phyloP scores from a whole-genome alignment of 2,888 invertebrate species.

The Cheiracanthium punctorium region DNA sequence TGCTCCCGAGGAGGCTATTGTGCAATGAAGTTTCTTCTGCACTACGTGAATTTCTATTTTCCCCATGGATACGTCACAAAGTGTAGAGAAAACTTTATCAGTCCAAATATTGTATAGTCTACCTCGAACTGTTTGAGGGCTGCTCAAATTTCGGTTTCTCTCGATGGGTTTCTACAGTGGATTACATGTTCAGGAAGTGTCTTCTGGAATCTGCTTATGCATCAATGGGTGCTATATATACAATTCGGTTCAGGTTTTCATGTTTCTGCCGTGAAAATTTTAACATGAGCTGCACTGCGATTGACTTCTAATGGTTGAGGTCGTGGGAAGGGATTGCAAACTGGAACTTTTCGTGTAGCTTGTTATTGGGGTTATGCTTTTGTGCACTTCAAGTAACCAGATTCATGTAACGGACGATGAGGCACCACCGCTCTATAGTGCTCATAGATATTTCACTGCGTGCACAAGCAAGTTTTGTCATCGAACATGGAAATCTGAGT shows the following conservation, averaged over 20 bases:
- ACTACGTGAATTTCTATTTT: not conserved
- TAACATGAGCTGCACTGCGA: no score
- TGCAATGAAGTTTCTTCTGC: not conserved
- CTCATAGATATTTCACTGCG: no score
- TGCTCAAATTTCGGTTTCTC: not conserved
- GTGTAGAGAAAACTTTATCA: not conserved
- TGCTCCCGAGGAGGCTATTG: no score
- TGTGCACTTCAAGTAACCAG: no score
- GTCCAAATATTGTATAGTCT: slow-evolving; percentile 22
- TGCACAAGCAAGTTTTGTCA: not conserved
- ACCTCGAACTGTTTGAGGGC: slow-evolving; percentile 7
- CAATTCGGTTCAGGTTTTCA: not conserved
- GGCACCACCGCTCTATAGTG: no score
- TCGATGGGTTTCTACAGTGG: not conserved
- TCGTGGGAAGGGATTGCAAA: no score
- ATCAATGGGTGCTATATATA: slow-evolving; percentile 3
- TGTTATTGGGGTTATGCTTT: no score
- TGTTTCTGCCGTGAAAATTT: not conserved
- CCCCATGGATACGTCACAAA: not conserved
- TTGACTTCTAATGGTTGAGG: no score
- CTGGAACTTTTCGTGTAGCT: no score
- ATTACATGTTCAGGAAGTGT: not conserved
- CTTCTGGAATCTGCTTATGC: not conserved
- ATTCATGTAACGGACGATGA: no score
- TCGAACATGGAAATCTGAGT: slow-evolving; percentile 4